phyloP scores from a whole-genome alignment of 1,140 invertebrate genomes.

The Bombus breviceps region DNA sequence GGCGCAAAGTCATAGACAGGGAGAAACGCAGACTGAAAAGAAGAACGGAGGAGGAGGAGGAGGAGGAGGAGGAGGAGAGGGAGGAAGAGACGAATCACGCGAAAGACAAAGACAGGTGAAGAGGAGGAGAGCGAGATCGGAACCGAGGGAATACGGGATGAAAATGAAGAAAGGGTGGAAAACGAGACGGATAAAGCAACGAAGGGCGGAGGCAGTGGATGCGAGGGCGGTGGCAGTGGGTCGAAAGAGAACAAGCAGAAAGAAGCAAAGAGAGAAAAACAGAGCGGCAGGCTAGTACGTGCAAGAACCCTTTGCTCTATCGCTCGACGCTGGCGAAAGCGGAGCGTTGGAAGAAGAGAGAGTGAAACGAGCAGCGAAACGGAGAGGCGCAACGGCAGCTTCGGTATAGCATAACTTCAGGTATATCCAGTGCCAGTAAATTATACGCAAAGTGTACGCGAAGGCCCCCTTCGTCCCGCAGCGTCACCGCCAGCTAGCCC shows the following conservation, averaged over 20 bases:
- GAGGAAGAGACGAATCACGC: conserved; percentile 9
- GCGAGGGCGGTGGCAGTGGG: not conserved
- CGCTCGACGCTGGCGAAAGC: conserved; percentile 48
- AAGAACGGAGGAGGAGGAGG: not conserved
- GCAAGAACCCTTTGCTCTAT: conserved; percentile 58
- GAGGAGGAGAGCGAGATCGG: not conserved
- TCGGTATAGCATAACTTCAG: conserved; percentile 81
- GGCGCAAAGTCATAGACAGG: conserved; percentile 55
- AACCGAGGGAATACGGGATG: not conserved
- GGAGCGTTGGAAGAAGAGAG: conserved; percentile 42
- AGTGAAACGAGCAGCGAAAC: conserved; percentile 52
- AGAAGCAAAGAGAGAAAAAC: conserved; percentile 34
- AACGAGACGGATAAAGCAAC: not conserved
- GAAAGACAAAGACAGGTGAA: not conserved
- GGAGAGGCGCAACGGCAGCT: conserved; percentile 68
- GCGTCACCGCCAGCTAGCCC: conserved; percentile 66
- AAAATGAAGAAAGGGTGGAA: not conserved
- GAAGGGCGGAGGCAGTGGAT: not conserved
- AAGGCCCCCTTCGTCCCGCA: conserved; percentile 75
- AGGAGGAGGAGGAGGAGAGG: not conserved
- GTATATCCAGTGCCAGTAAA: conserved; percentile 83
- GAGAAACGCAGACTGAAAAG: conserved; percentile 35
- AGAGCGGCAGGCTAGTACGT: conserved; percentile 2
- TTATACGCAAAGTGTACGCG: conserved; percentile 83
- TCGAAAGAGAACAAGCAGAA: conserved; percentile 24